Evolutionary conservation across 2,797 vertebrate species (phyloP).

Genomic region (Tenualosa thibaudeaui): DNA sequence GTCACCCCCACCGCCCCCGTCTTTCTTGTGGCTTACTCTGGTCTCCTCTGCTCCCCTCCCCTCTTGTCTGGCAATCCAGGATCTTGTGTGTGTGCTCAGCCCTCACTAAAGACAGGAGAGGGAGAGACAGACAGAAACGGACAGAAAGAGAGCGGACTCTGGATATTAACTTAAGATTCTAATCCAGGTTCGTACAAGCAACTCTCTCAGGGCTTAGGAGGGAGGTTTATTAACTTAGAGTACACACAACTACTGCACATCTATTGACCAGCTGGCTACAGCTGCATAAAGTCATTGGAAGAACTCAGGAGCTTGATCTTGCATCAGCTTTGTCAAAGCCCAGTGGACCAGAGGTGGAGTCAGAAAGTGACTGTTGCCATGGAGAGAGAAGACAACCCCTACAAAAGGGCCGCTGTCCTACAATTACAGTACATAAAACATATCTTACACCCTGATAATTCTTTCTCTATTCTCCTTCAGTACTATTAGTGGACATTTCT

Average conservation of each 20-base stretch:
- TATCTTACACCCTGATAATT: no score
- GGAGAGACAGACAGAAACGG: not conserved
- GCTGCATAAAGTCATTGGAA: no score
- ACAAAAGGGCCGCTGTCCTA: no score
- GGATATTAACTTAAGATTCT: constrained; percentile 62
- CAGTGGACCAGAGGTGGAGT: not conserved
- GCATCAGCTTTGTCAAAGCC: not conserved
- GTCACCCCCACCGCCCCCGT: no score
- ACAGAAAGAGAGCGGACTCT: constrained; percentile 33
- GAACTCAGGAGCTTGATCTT: not conserved
- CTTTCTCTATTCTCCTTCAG: no score
- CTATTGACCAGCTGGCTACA: no score
- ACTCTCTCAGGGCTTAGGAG: no score
- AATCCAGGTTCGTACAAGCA: constrained; percentile 50
- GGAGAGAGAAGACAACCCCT: not conserved
- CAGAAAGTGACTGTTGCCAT: not conserved
- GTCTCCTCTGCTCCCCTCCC: not conserved
- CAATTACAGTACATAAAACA: no score
- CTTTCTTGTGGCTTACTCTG: not conserved
- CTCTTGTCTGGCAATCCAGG: not conserved
- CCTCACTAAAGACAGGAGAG: constrained; percentile 25
- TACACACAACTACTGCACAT: no score
- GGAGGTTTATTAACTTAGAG: no score
- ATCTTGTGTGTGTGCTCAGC: constrained; percentile 36
- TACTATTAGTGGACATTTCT: not conserved